These are phyloP conservation scores for Merodon equestris DNA, from an alignment of 2,888 invertebrate genomes.

Conservation along the genomic window DNA sequence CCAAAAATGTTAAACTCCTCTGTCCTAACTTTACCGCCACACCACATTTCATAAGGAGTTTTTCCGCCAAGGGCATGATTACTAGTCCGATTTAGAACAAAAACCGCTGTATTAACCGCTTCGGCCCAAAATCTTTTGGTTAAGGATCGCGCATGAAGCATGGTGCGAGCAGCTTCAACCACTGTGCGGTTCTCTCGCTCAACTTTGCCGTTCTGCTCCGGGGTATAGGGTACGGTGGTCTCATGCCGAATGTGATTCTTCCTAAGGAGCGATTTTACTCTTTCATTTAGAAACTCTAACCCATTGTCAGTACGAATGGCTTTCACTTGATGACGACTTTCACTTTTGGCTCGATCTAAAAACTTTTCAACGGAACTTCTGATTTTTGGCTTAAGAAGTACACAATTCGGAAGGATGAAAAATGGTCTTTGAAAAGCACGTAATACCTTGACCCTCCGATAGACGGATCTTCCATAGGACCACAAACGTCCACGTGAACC, in stretches of 20 bases:
- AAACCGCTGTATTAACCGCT: constrained; percentile 72
- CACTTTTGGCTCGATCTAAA: constrained; percentile 5
- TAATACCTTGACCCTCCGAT: not conserved
- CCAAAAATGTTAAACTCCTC: constrained; percentile 72
- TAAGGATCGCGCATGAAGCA: constrained; percentile 58
- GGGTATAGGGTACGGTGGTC: constrained; percentile 53
- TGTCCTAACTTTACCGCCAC: constrained; percentile 42
- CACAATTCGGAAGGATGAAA: too few relatives aligned
- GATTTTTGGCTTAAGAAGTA: too few relatives aligned
- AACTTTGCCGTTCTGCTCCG: constrained; percentile 47
- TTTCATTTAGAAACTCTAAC: constrained; percentile 43
- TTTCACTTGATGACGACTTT: constrained; percentile 13
- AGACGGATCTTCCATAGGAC: not conserved
- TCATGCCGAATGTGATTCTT: constrained; percentile 42
- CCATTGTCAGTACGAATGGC: constrained; percentile 38
- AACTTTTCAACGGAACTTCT: constrained; percentile 27
- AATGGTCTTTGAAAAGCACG: too few relatives aligned
- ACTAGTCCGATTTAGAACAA: constrained; percentile 66
- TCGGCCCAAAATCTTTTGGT: constrained; percentile 74
- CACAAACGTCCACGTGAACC: constrained; percentile 16
- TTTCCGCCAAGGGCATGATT: not conserved
- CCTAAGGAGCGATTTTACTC: constrained; percentile 24
- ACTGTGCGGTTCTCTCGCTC: constrained; percentile 64
- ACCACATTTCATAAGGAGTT: constrained; percentile 42
- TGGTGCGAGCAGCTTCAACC: constrained; percentile 56